phyloP scores from a whole-genome alignment of 2,113 vertebrate genomes.

The Monarcha castaneiventris region DNA sequence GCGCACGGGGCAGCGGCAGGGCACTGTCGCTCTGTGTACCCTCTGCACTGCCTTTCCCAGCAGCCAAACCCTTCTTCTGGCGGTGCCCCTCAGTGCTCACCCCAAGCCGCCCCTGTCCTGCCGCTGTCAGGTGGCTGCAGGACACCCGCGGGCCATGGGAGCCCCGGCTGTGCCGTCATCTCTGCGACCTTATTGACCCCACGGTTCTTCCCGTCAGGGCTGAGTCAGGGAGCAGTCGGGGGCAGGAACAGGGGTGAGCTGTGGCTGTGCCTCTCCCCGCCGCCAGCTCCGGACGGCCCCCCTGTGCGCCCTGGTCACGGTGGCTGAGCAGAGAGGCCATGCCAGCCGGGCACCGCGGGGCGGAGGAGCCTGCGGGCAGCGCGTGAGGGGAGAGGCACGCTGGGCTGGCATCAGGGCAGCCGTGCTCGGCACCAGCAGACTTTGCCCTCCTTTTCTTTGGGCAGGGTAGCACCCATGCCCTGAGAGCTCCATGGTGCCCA shows the following conservation, averaged over 20 bases:
- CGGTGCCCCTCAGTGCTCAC: background rate
- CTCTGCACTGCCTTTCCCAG: background rate
- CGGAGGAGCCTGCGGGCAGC: background rate
- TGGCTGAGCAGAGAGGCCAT: background rate
- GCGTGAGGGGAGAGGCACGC: background rate
- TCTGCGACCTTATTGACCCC: background rate
- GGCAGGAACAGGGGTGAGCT: background rate
- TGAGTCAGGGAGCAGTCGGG: background rate
- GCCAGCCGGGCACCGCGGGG: background rate
- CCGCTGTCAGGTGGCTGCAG: background rate
- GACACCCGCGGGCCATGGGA: fast-evolving
- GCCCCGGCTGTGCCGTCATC: background rate
- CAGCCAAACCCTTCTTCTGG: background rate
- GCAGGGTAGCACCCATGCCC: background rate
- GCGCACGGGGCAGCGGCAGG: fast-evolving
- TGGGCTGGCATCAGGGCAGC: background rate
- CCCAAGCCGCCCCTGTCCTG: fast-evolving
- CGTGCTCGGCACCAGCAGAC: background rate
- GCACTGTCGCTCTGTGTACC: fast-evolving
- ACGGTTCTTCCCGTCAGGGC: background rate
- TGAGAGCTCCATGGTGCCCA: background rate
- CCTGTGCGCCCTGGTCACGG: background rate
- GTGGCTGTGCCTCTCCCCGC: background rate
- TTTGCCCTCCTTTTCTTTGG: conserved; percentile 33
- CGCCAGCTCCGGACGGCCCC: fast-evolving